Conservation (phyloP, 2,797 vertebrate genomes). For the Limosa lapponica region DNA sequence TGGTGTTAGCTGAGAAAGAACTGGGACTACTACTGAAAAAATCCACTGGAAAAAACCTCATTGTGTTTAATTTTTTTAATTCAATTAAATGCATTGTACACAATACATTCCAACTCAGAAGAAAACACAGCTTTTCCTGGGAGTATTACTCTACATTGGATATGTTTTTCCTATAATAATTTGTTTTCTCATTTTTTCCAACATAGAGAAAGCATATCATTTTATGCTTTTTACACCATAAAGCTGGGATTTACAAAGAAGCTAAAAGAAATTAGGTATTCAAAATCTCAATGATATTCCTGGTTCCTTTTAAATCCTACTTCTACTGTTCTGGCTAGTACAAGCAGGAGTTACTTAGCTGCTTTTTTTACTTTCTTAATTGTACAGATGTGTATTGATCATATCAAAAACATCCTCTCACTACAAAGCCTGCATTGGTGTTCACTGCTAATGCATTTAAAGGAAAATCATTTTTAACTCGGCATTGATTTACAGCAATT, state of each 20-base stretch:
- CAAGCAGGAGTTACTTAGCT: neutral
- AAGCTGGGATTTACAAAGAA: neutral
- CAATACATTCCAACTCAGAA: neutral
- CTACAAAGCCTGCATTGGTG: neutral
- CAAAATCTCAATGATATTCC: neutral
- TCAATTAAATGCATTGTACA: neutral
- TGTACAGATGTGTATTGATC: neutral
- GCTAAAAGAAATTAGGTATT: neutral
- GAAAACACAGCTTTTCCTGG: neutral
- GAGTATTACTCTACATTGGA: neutral
- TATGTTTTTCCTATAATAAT: neutral
- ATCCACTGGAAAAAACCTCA: neutral
- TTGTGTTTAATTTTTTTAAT: neutral
- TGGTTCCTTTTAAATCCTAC: neutral
- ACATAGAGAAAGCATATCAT: neutral
- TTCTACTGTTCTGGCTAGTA: neutral
- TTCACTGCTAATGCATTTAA: constrained; percentile 22
- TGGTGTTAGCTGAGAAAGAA: neutral
- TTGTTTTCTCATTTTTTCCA: neutral
- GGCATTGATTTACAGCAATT: constrained; percentile 62
- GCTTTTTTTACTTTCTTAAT: neutral
- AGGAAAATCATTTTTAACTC: constrained; percentile 62
- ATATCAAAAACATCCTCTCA: neutral
- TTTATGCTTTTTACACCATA: neutral
- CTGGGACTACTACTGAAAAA: neutral